phyloP scores from a whole-genome alignment of 2,113 vertebrate species.

The Anas platyrhynchos region DNA sequence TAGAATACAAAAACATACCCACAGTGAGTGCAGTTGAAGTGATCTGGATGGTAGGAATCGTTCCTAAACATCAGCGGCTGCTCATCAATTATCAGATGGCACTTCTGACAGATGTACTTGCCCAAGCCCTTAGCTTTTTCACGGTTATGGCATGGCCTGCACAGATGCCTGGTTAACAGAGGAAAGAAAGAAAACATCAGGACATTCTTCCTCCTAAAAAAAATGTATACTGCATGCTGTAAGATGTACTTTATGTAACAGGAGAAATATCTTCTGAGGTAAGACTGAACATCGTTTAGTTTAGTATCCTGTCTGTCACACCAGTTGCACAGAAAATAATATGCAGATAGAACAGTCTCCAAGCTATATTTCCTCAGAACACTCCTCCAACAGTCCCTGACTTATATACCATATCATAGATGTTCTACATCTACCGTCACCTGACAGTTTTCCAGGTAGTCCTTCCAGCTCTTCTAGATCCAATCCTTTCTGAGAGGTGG shows the following conservation, averaged over 20 bases:
- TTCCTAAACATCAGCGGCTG: slow-evolving; percentile 80
- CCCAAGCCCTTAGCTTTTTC: slow-evolving; percentile 82
- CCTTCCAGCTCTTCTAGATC: neutral
- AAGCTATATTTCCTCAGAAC: neutral
- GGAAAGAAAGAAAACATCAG: neutral
- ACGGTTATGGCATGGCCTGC: slow-evolving; percentile 79
- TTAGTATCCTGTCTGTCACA: neutral
- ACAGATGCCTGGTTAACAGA: slow-evolving; percentile 74
- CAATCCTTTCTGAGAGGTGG: neutral
- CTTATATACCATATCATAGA: neutral
- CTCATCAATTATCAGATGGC: slow-evolving; percentile 81
- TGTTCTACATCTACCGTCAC: neutral
- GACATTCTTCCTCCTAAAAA: neutral
- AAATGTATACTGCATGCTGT: neutral
- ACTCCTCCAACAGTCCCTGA: neutral
- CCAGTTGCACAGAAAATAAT: neutral
- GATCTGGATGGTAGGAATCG: slow-evolving; percentile 80
- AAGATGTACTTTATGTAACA: neutral
- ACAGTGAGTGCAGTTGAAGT: slow-evolving; percentile 83
- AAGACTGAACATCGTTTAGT: neutral
- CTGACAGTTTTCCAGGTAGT: neutral
- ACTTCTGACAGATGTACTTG: slow-evolving; percentile 81
- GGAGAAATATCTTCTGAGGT: neutral
- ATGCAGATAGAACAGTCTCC: neutral
- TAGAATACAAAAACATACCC: slow-evolving; percentile 60